Evolutionary conservation across 2,797 vertebrate genomes (phyloP), one percentile per base, ranked within the genome.

Genomic region (Tadarida brasiliensis): DNA sequence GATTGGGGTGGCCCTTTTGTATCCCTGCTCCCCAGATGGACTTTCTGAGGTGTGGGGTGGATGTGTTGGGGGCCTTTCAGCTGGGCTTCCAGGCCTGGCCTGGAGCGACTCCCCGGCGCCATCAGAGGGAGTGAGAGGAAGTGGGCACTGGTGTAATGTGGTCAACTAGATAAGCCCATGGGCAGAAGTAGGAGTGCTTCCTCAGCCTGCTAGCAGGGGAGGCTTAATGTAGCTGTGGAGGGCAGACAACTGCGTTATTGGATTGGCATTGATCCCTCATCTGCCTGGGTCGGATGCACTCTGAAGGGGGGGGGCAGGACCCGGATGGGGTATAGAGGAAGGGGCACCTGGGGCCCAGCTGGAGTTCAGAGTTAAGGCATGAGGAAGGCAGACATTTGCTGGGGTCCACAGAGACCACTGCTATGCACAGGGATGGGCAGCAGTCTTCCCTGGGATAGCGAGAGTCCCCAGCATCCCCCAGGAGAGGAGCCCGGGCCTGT

Each of bases 181-280:
- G 94, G 54, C 83, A 94, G 84, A 84, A 76, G 94, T 12, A 51
- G 84, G 94, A 96, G 88, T 15, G 2, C 67, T 81, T 74, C 90
- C 87, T 94, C 10, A 7, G 92, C 91, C 88, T 83, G 86, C 95
- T 65, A 67, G 81, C 39, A 16, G 56, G 76, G 67, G 94, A 94
- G 82, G 86, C 83, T 91, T 97, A 96, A 96, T 97, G 97, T 81
- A 96, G 96, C 95, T 44, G 89, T 56, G 33, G 88, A 95, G 92
- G 92, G 80, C 92, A 94, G 95, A 96, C 86, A 88, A 33, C 94
- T 76, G 77, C 1, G 94, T 97, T 96, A 97, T 95, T 97, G 92
- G 96, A 97, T 96, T 94, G 94, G 95, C 97, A 96, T 96, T 93
- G 96, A 96, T 97, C 94, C 91, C 76, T 96, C 95, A 26, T 91